Conservation (phyloP, 2,797 vertebrate genomes). For the Rhabdophis nuchalis region DNA sequence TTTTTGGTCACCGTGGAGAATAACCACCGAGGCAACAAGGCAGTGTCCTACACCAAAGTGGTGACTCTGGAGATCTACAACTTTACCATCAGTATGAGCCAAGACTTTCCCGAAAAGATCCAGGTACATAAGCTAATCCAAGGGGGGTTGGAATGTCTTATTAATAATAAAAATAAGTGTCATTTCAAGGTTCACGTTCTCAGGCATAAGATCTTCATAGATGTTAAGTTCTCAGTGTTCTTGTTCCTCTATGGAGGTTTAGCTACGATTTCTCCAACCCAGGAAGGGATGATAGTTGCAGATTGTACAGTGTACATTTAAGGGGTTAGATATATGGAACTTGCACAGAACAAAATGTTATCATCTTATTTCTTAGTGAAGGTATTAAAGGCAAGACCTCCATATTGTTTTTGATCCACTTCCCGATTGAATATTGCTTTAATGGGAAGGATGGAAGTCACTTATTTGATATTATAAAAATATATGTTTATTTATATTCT, state of each 20-base stretch:
- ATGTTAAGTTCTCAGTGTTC: background rate
- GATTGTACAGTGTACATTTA: background rate
- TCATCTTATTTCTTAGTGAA: background rate
- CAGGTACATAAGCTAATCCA: constrained; percentile 35
- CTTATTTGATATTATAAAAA: background rate
- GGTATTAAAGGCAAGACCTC: background rate
- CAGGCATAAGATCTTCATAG: background rate
- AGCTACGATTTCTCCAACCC: background rate
- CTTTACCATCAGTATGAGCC: constrained; percentile 50
- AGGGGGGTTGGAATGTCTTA: background rate
- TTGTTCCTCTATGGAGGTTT: background rate
- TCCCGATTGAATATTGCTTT: background rate
- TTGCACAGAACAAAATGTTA: background rate
- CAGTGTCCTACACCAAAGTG: constrained; percentile 57
- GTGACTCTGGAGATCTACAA: constrained; percentile 60
- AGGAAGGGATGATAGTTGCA: background rate
- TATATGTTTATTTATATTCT: background rate
- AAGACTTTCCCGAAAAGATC: constrained; percentile 48
- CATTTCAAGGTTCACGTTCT: background rate
- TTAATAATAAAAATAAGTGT: background rate
- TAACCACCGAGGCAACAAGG: constrained; percentile 54
- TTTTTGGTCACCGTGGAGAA: constrained; percentile 61
- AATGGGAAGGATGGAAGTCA: background rate
- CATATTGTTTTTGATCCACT: background rate
- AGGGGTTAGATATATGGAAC: background rate